A percentile compares a stretch with the other conserved stretches of the same genome.
phyloP scores from a whole-genome alignment of 2,797 vertebrate genomes.

The Myotis daubentonii region DNA sequence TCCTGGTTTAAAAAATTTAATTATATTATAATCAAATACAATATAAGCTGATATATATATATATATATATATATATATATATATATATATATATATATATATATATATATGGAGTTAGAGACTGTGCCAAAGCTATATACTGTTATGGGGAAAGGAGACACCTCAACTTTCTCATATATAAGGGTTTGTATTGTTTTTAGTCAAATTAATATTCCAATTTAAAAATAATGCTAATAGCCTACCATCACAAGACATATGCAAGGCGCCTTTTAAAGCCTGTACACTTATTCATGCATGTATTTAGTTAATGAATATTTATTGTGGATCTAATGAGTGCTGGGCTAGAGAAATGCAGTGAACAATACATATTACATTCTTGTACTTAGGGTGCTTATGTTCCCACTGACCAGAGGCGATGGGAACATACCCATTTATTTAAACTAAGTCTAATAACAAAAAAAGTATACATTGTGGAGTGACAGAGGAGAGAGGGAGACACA shows the following conservation, averaged over 20 bases:
- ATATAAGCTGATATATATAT: background rate
- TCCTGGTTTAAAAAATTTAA: background rate
- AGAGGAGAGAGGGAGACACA: background rate
- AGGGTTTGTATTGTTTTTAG: background rate
- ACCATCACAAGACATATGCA: background rate
- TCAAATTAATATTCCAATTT: background rate
- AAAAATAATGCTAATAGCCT: background rate
- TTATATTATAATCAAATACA: slow-evolving; percentile 1
- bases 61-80: background rate
- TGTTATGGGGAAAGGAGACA: background rate
- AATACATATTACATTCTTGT: background rate
- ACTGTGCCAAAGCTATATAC: background rate
- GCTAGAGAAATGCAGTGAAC: background rate
- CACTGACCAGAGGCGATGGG: background rate
- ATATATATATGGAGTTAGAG: background rate
- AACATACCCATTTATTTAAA: background rate
- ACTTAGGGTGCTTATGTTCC: background rate
- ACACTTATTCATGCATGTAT: background rate
- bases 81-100: too few species aligned
- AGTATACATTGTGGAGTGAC: background rate
- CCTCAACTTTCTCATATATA: background rate
- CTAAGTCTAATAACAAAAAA: background rate
- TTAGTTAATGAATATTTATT: background rate
- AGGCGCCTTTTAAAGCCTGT: background rate
- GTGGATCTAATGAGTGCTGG: background rate